phyloP scores from a whole-genome alignment of 2,113 vertebrate species.

The Hoplias malabaricus region DNA sequence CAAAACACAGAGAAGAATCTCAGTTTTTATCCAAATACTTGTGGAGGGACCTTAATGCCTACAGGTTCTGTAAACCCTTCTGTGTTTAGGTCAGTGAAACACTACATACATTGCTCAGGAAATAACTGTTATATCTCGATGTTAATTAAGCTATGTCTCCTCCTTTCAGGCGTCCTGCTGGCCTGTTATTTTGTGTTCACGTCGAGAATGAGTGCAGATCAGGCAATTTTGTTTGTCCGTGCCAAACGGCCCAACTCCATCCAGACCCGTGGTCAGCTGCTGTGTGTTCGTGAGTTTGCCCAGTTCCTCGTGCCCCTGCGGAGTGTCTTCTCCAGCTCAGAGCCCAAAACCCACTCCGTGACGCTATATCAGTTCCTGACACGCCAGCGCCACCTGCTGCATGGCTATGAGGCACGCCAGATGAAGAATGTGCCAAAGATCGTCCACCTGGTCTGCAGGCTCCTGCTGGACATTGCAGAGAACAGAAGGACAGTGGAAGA shows the following conservation, averaged over 20 bases:
- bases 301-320: conserved; percentile 90
- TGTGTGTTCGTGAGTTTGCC: conserved; percentile 91
- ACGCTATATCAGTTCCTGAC: conserved; percentile 90
- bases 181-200: conserved; percentile 96
- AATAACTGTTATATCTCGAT: background rate
- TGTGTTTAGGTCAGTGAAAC: no score
- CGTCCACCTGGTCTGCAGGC: conserved; percentile 83
- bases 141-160: background rate
- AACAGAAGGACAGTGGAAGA: conserved; percentile 80
- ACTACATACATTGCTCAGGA: background rate
- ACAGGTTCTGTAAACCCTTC: no score
- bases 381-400: conserved; percentile 91
- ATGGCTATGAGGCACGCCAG: conserved; percentile 91
- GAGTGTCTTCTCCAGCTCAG: conserved; percentile 85
- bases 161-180: conserved; percentile 83
- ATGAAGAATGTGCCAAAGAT: conserved; percentile 94
- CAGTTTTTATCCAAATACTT: no score
- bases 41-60: no score
- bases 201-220: conserved; percentile 92
- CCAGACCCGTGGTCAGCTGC: conserved; percentile 90
- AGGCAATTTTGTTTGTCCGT: conserved; percentile 92
- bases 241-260: conserved; percentile 94
- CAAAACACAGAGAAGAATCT: no score
- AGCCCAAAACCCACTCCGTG: conserved; percentile 81
- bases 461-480: conserved; percentile 85